Conservation (phyloP, 2,797 vertebrate species). For the Anguilla obscura region DNA sequence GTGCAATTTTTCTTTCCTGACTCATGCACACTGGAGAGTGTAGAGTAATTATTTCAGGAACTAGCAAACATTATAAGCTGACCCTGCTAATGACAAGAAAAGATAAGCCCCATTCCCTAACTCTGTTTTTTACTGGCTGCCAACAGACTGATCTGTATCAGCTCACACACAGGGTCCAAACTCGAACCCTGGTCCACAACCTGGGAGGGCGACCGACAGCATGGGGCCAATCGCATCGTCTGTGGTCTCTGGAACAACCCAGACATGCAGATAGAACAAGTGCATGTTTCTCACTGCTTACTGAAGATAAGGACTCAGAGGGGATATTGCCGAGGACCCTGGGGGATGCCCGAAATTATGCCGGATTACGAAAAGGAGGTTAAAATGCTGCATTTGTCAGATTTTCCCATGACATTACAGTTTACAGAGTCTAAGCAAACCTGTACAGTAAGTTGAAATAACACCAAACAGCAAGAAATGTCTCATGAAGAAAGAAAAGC, state of each 20-base stretch:
- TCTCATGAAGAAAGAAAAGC: background rate
- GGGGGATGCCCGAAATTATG: background rate
- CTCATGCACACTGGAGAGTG: conserved; percentile 41
- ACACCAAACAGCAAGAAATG: background rate
- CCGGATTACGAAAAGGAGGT: background rate
- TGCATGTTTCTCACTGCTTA: conserved; percentile 57
- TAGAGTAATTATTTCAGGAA: conserved; percentile 47
- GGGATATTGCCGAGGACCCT: background rate
- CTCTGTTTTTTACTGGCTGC: conserved; percentile 13
- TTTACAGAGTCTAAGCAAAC: background rate
- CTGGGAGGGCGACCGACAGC: conserved; percentile 34
- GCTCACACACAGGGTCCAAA: conserved; percentile 36
- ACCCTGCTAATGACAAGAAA: conserved; percentile 44
- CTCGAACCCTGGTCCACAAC: background rate
- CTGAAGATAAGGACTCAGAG: conserved; percentile 33
- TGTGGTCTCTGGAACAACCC: conserved; percentile 55
- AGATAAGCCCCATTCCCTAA: conserved; percentile 47
- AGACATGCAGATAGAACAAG: conserved; percentile 41
- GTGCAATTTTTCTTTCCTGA: conserved; percentile 23
- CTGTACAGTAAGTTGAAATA: background rate
- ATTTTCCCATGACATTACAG: conserved; percentile 2
- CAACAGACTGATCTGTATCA: conserved; percentile 36
- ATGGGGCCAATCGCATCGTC: conserved; percentile 44
- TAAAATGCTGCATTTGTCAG: background rate
- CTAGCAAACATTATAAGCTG: conserved; percentile 41